phyloP scores from a whole-genome alignment of 2,113 vertebrate species.

The Callaeas wilsoni region DNA sequence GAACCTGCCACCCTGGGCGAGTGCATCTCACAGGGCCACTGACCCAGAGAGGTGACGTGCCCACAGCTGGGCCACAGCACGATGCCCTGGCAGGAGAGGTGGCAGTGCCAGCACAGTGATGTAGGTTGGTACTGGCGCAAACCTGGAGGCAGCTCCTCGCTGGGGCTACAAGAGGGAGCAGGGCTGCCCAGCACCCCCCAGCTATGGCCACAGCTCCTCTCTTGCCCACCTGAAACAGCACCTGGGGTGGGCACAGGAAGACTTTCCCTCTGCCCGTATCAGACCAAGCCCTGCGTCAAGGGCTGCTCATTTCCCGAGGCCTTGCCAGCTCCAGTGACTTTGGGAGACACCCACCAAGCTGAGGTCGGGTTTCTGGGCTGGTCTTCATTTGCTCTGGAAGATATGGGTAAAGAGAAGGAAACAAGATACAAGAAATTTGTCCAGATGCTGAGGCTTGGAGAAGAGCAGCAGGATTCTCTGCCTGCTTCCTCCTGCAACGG shows the following conservation, averaged over 20 bases:
- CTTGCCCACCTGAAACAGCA: not conserved
- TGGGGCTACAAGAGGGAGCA: not conserved
- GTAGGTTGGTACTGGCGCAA: rapidly evolving
- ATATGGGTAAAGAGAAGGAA: not conserved
- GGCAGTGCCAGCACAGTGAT: not conserved
- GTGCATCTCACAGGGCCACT: not conserved
- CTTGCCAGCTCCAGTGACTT: not conserved
- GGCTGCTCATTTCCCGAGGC: not conserved
- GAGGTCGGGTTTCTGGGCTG: not conserved
- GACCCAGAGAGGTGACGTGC: rapidly evolving
- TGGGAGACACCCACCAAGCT: not conserved
- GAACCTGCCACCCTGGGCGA: rapidly evolving
- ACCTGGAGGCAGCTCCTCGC: not conserved
- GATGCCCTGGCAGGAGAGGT: rapidly evolving
- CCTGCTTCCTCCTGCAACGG: not conserved
- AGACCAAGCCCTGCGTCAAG: not conserved
- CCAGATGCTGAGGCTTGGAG: not conserved
- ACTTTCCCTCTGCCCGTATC: not conserved
- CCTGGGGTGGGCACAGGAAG: not conserved
- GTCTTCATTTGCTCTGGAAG: not conserved
- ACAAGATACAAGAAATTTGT: not conserved
- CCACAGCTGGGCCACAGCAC: not conserved
- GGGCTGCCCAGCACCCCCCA: not conserved
- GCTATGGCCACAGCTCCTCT: not conserved
- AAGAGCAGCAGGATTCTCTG: not conserved